Evolutionary conservation across 2,888 invertebrate species (phyloP).

Genomic region (Pyralis farinalis): DNA sequence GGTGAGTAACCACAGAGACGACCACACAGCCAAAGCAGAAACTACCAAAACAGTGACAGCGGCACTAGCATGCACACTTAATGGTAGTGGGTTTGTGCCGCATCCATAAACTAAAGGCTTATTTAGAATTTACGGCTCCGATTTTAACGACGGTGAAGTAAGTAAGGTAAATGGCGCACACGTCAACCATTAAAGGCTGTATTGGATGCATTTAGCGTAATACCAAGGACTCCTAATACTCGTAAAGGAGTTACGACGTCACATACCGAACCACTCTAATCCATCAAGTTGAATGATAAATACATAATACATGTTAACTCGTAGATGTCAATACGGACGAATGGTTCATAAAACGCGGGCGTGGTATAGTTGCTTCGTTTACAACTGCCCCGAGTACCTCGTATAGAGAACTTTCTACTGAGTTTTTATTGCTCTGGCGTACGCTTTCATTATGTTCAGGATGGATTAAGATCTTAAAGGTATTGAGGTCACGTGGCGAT

Average conservation of each 20-base stretch:
- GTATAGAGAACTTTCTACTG: conserved; percentile 2
- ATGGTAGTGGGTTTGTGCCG: too few relatives aligned
- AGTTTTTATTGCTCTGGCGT: conserved; percentile 5
- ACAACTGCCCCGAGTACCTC: conserved; percentile 3
- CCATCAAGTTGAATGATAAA: conserved; percentile 11
- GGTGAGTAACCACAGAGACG: too few relatives aligned
- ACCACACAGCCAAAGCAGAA: too few relatives aligned
- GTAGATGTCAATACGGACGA: conserved; percentile 5
- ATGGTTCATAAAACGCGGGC: conserved; percentile 3
- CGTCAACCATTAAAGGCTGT: too few relatives aligned
- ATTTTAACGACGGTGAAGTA: too few relatives aligned
- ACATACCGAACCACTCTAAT: conserved; percentile 10
- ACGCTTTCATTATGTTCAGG: conserved; percentile 4
- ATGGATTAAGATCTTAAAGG: background rate
- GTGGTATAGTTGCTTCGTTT: conserved; percentile 1
- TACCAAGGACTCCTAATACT: background rate
- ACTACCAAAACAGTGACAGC: too few relatives aligned
- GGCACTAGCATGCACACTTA: too few relatives aligned
- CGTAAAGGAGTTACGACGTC: conserved; percentile 12
- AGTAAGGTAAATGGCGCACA: too few relatives aligned
- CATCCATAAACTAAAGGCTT: too few relatives aligned
- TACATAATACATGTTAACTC: conserved; percentile 11
- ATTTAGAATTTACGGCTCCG: too few relatives aligned
- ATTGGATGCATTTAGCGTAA: background rate
- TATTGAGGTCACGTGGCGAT: background rate